A percentile compares a stretch with the other conserved stretches of the same genome.
These are phyloP conservation scores for Diarsia rubi DNA, from an alignment of 2,888 invertebrate species.

Conservation along the genomic window DNA sequence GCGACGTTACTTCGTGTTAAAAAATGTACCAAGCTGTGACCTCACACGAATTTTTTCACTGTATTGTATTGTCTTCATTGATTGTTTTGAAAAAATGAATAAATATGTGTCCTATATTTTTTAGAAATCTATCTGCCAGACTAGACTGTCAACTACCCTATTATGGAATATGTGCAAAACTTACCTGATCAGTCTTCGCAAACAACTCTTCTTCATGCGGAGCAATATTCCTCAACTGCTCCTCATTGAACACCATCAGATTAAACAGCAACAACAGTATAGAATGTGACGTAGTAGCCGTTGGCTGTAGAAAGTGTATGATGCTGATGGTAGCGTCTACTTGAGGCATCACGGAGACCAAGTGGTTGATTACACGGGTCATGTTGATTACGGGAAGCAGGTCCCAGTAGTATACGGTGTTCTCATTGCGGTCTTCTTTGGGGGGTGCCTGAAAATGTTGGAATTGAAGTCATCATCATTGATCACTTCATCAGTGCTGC, in stretches of 20 bases:
- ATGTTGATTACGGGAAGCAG: slow-evolving; percentile 84
- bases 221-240: slow-evolving; percentile 75
- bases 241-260: slow-evolving; percentile 80
- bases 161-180: neutral
- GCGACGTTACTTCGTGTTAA: too few relatives aligned
- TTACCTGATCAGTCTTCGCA: slow-evolving; percentile 72
- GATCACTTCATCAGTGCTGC: neutral
- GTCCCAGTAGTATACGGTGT: slow-evolving; percentile 82
- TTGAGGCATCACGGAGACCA: slow-evolving; percentile 75
- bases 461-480: neutral
- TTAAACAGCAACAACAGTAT: slow-evolving; percentile 81
- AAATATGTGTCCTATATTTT: too few relatives aligned
- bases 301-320: slow-evolving; percentile 82
- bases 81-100: too few relatives aligned
- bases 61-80: too few relatives aligned
- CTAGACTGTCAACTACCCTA: too few relatives aligned
- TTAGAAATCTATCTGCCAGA: too few relatives aligned
- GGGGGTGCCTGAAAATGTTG: slow-evolving; percentile 66
- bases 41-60: too few relatives aligned
- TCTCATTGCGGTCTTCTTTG: slow-evolving; percentile 79
- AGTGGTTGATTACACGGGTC: slow-evolving; percentile 80
- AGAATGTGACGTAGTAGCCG: slow-evolving; percentile 71
- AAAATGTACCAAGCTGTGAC: too few relatives aligned
- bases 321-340: slow-evolving; percentile 71
- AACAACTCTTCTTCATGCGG: slow-evolving; percentile 81